phyloP scores from a whole-genome alignment of 2,888 invertebrate genomes.

The Cheilosia pagana region DNA sequence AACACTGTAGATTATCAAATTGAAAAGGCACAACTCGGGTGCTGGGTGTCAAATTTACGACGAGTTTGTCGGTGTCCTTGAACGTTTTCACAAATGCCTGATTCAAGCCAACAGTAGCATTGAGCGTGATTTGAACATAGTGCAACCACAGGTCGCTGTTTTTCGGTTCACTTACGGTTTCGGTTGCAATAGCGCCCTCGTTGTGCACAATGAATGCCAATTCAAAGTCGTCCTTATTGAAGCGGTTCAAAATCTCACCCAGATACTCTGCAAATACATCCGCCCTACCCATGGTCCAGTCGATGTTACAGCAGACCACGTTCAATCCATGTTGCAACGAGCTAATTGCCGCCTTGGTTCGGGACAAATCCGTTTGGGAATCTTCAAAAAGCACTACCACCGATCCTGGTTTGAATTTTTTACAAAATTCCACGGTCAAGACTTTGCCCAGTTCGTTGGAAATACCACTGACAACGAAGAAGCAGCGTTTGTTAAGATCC shows the following conservation, averaged over 20 bases:
- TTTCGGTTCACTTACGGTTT: constrained; percentile 79
- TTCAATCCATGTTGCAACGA: constrained; percentile 84
- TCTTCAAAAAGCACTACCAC: constrained; percentile 91
- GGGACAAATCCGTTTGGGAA: constrained; percentile 86
- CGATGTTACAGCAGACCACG: constrained; percentile 79
- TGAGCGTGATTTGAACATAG: constrained; percentile 79
- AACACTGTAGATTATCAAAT: constrained; percentile 79
- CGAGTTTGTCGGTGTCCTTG: constrained; percentile 76
- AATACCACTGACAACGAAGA: constrained; percentile 92
- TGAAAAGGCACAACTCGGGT: constrained; percentile 79
- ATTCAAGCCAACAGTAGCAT: constrained; percentile 79
- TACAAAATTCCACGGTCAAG: constrained; percentile 89
- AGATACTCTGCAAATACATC: constrained; percentile 73
- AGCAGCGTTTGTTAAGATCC: constrained; percentile 86
- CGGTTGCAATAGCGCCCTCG: constrained; percentile 79
- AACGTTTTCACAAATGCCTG: constrained; percentile 78
- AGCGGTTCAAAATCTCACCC: constrained; percentile 63
- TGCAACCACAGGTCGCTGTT: constrained; percentile 77
- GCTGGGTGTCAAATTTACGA: constrained; percentile 80
- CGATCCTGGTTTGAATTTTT: constrained; percentile 88
- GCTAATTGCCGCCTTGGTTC: constrained; percentile 85
- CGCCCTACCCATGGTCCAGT: constrained; percentile 68
- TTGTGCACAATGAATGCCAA: constrained; percentile 80
- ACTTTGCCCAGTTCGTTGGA: constrained; percentile 93
- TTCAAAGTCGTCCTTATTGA: constrained; percentile 75